Base-by-base conservation (phyloP, 37 sponge, comb jelly and placozoan species). In the Halisarca cf. caerulea region DNA sequence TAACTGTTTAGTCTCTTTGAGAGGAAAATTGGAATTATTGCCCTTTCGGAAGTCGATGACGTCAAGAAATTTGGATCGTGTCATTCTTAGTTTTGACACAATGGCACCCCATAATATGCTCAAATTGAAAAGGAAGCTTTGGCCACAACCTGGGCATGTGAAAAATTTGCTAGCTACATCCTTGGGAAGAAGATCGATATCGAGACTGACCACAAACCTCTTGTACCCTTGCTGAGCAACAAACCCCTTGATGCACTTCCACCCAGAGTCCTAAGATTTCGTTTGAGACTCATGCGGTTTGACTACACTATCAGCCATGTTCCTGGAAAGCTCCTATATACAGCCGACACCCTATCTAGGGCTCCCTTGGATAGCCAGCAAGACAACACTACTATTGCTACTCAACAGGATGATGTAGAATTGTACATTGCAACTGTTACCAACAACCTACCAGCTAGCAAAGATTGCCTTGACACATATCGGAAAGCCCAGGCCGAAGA, bases 181-280 rank as follows among this genome's bases (percentile, higher is more conserved):
- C 3, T 88, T 8, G 88, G 83, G 21, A 88, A 88, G 62, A n/a
- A 18, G 3, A 59, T 87, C 34, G 27, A 80, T 37, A 24, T 87
- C 25, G 87, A 86, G 32, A 86, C 87, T 4, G 59, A 83, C 64
- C 85, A 89, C 75, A 89, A 89, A 40, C 89, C 85, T 17, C 82
- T 89, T 20, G 89, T 84, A 6, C 81, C 89, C 43, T 43, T 86
- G 17, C 81, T 86, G 24, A 69, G 73, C 38, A 66, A 42, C 28
- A 80, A 53, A 36, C 20, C 59, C 33, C 61, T 89, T 21, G 81
- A 89, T 45, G 14, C 7, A 24, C 57, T 88, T 24, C 88, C 88
- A 82, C 79, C 88, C 27, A 40, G 78, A 62, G 79, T 85, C 0
- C 70, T 81, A 6, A 32, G 72, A 21, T 86, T 86, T 38, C 68